Base-by-base conservation (phyloP, 2,113 vertebrate species). In the Sceloporus undulatus region DNA sequence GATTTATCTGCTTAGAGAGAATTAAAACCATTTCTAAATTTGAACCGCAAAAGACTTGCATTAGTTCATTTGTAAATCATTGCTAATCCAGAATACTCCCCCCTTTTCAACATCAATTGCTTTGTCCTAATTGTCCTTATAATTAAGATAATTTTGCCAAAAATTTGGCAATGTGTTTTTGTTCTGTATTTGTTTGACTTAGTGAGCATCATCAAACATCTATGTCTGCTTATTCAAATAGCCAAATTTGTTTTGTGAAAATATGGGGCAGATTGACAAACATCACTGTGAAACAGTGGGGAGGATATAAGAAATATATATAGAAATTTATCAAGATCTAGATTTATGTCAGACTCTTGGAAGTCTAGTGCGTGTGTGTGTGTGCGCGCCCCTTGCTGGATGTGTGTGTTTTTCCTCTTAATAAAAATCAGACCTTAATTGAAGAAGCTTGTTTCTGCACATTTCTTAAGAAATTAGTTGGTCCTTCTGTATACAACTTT, bases 11-110 rank as follows among this genome's bases (percentile, higher is more conserved):
- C 48, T 92, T 80, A 52, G 65, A 59, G 42, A 87, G 88, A 90
- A 90, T 71, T 34, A 92, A 90, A 91, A 18, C 52, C 83, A 83
- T 83, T 89, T 89, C 80, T 87, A 86, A 88, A 87, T 76, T 79
- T 6, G 34, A 38, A 48, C 1, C 65, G 23, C 34, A 38, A 52
- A 11, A 5, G 54, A 77, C 84, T 89, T 86, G 84, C 2, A 65
- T 79, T 86, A 80, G 88, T 82, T 80, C 59, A 74, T 59, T 83
- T 82, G 56, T 70, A 86, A 88, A 85, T 87, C 25, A 91, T 27
- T 65, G 88, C 85, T 93, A 89, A 80, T 42, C n/a, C 77, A 79
- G 79, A 71, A 65, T 18, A 56, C 52, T 85, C 54, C 59, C 80
- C 65, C 83, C 62, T 81, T 52, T 65, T 84, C 85, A 40, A 18